Evolutionary conservation across 2,888 invertebrate genomes (phyloP), one percentile per base, ranked within the genome.

Genomic region (Acrobasis consociella): DNA sequence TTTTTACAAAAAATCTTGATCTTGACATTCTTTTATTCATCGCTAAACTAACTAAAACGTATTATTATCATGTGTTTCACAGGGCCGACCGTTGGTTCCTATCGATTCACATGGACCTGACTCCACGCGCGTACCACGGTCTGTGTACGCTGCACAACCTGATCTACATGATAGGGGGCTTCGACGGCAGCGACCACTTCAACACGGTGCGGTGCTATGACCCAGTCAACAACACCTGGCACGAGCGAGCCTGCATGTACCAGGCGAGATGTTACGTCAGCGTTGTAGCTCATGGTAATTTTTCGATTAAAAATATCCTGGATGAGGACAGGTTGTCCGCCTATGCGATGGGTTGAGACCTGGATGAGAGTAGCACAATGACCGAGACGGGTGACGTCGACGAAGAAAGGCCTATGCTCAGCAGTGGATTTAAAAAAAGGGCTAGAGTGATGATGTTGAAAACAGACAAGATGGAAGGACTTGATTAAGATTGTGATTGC

Each of bases 81-180:
- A 95, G 96, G 81, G 95, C 96, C 0, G 95, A 96, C 77, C 93
- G 95, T 61, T 97, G 97, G 97, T 94, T 96, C 75, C 89, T 95
- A 38, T 95, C 95, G 0, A 93, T 94, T 46, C 94, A 95, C 75
- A 95, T 94, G 78, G 96, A 96, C 75, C 85, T 93, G 0, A 94
- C 94, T 0, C 95, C 95, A 1, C 93, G 97, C 52, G 96, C 97
- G 0, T 97, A 97, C 80, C 97, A 97, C 78, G 96, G 96, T 0
- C 87, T 96, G n/a, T 95, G 96, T 86, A 88, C 94, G 39, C 81
- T 97, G 76, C 94, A 95, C 84, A 93, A 94, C 73, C 81, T 95
- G 58, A 94, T 97, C 75, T 96, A 95, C 86, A 95, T 97, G 88
- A 95, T 97, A 69, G 97, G 97, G 5, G 97, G 97, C 1, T 97